These are phyloP conservation scores for Ageneiosus marmoratus DNA, from an alignment of 2,113 vertebrate species.

Conservation along the genomic window DNA sequence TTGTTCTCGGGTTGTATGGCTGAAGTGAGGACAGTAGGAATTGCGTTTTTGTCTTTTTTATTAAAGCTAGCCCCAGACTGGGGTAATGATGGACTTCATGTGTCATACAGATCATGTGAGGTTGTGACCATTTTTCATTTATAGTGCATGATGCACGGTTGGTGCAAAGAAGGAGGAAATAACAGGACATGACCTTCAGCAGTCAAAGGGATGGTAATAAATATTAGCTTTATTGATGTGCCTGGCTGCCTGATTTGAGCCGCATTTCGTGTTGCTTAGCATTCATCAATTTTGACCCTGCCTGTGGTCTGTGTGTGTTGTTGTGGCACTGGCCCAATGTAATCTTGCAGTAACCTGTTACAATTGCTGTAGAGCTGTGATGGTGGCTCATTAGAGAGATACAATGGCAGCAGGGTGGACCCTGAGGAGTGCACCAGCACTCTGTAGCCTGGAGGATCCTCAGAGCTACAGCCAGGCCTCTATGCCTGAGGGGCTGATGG, in stretches of 20 bases:
- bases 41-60: not conserved
- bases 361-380: constrained; percentile 34
- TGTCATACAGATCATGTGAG: not conserved
- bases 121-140: constrained; percentile 2
- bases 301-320: not conserved
- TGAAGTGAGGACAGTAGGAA: not conserved
- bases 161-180: constrained; percentile 1
- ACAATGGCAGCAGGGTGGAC: constrained; percentile 36
- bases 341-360: constrained; percentile 36
- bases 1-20: constrained; percentile 1
- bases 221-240: constrained; percentile 19
- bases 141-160: constrained; percentile 7
- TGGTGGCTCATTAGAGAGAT: constrained; percentile 44
- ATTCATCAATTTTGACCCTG: not conserved
- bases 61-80: not conserved
- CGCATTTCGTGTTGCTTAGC: not conserved
- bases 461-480: constrained; percentile 29
- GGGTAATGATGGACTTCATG: constrained; percentile 2
- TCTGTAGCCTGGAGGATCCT: constrained; percentile 36
- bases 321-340: constrained; percentile 17
- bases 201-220: constrained; percentile 11
- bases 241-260: not conserved
- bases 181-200: constrained; percentile 13
- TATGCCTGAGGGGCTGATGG: constrained; percentile 34
- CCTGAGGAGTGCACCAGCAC: constrained; percentile 30